A percentile compares a stretch with the other conserved stretches of the same genome.
phyloP scores from a whole-genome alignment of 1,140 invertebrate genomes.

The Camponotus vicinus region DNA sequence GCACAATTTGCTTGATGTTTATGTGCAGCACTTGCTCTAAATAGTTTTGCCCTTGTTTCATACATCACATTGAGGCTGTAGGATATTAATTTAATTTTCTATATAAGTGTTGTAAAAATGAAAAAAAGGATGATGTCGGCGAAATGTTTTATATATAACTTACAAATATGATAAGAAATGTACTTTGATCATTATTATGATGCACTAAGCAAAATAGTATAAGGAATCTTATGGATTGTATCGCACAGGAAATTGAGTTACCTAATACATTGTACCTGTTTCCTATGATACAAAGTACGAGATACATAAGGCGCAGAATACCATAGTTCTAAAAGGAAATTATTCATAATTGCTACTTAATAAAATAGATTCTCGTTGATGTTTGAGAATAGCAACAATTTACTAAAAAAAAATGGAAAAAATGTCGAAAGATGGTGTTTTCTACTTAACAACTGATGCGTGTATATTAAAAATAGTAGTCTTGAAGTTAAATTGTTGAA shows the following conservation, averaged over 20 bases:
- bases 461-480: conserved; percentile 28
- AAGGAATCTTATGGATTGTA: conserved; percentile 52
- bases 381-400: background rate
- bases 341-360: conserved; percentile 23
- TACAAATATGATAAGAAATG: conserved; percentile 22
- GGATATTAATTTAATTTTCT: conserved; percentile 47
- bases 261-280: conserved; percentile 58
- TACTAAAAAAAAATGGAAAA: conserved; percentile 9
- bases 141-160: conserved; percentile 47
- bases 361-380: conserved; percentile 2
- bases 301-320: background rate
- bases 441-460: conserved; percentile 36
- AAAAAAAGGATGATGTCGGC: conserved; percentile 12
- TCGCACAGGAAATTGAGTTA: conserved; percentile 59
- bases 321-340: background rate
- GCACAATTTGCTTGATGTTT: conserved; percentile 11
- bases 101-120: conserved; percentile 31
- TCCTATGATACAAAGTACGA: conserved; percentile 54
- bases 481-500: conserved; percentile 14
- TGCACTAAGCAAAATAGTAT: background rate
- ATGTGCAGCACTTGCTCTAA: conserved; percentile 19
- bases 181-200: conserved; percentile 32
- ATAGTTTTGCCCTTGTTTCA: conserved; percentile 33
- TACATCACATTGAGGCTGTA: conserved; percentile 61
- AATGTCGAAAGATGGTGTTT: conserved; percentile 6